phyloP scores from a whole-genome alignment of 2,888 invertebrate genomes.

The Eumerus sabulonum region DNA sequence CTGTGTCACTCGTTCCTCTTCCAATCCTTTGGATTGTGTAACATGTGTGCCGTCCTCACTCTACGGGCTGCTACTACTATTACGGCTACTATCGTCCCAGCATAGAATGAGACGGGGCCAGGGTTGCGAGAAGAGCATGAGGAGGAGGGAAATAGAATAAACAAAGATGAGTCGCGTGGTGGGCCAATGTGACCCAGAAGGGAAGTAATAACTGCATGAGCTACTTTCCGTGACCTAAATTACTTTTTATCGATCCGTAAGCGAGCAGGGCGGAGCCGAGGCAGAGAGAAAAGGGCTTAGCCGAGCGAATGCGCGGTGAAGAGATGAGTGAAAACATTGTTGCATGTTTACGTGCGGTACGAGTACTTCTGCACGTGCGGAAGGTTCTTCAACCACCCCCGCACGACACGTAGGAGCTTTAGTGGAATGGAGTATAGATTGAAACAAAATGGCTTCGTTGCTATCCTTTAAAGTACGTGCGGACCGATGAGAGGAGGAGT shows the following conservation, averaged over 20 bases:
- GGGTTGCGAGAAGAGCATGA: neutral
- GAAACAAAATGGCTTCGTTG: slow-evolving; percentile 30
- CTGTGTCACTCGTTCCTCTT: no score
- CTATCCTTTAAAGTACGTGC: slow-evolving; percentile 38
- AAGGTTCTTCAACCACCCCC: neutral
- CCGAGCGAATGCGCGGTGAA: neutral
- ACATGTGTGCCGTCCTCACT: neutral
- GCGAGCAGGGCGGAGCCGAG: slow-evolving; percentile 20
- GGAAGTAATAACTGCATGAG: slow-evolving; percentile 65
- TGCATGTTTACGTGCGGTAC: slow-evolving; percentile 49
- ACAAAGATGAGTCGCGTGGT: slow-evolving; percentile 2
- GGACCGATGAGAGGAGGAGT: slow-evolving; percentile 1
- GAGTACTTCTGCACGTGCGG: slow-evolving; percentile 31
- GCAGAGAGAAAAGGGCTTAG: neutral
- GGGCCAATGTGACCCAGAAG: slow-evolving; percentile 51
- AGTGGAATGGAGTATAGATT: no score
- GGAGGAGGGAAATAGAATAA: slow-evolving; percentile 27
- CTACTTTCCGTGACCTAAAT: slow-evolving; percentile 67
- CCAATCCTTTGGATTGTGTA: no score
- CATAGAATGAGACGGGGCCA: neutral
- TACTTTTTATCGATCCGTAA: slow-evolving; percentile 61
- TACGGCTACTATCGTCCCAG: slow-evolving; percentile 19
- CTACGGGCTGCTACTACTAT: slow-evolving; percentile 1
- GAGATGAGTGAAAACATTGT: slow-evolving; percentile 42
- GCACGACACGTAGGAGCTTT: neutral